Percentiles rank a stretch among this genome's conserved stretches.
Evolutionary conservation across 2,888 invertebrate genomes (phyloP).

Genomic region (Fragum sueziense): DNA sequence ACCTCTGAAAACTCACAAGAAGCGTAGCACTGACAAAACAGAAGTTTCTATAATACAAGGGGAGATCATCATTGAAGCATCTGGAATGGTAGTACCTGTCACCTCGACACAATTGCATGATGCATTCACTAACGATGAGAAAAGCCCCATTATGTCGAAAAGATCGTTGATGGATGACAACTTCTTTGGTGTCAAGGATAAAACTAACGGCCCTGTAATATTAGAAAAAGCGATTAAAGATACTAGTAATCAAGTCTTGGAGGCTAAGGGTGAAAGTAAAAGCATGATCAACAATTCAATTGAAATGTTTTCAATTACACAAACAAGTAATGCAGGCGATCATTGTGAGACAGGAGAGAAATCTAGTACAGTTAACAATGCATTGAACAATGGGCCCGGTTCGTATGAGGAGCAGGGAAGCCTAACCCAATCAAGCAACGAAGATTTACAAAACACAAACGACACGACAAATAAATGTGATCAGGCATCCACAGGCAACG

Average conservation of each 20-base stretch:
- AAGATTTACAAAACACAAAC: background rate
- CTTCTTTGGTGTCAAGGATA: too few species aligned
- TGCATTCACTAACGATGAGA: too few species aligned
- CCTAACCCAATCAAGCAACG: background rate
- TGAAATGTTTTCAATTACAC: too few species aligned
- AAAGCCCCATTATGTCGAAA: too few species aligned
- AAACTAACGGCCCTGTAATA: too few species aligned
- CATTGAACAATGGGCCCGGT: background rate
- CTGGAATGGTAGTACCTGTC: conserved; percentile 13
- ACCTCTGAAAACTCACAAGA: background rate
- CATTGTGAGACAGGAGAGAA: background rate
- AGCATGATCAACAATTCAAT: too few species aligned
- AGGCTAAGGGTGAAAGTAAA: too few species aligned
- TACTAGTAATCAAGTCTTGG: too few species aligned
- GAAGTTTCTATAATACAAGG: conserved; percentile 17
- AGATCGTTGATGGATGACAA: too few species aligned
- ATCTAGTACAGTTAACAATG: too few species aligned
- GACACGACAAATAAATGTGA: background rate
- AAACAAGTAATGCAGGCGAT: background rate
- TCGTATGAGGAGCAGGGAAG: background rate
- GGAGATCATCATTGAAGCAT: conserved; percentile 25
- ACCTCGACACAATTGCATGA: conserved; percentile 11
- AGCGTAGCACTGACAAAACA: background rate
- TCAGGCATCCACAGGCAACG: background rate
- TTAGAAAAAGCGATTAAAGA: too few species aligned